Evolutionary conservation across 2,113 vertebrate species (phyloP).

Genomic region (Nettapus auritus): DNA sequence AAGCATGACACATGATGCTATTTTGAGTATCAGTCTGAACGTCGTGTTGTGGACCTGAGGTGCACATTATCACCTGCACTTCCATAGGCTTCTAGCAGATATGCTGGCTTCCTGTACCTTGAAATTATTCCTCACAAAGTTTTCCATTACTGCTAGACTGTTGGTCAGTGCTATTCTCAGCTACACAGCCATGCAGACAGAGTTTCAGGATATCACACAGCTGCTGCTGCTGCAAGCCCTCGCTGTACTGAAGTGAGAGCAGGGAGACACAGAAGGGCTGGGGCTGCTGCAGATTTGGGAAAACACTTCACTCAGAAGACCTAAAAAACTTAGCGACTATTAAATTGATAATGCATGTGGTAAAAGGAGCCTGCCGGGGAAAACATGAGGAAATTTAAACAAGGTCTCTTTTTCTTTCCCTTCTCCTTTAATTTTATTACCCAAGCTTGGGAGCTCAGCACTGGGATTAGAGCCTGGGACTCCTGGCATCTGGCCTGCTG

Average conservation of each 20-base stretch:
- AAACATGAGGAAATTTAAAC: not conserved
- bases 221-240: not conserved
- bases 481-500: constrained; percentile 29
- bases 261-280: accelerated
- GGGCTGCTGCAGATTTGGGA: accelerated
- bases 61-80: not conserved
- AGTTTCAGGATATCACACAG: accelerated
- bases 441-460: not conserved
- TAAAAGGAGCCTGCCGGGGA: not conserved
- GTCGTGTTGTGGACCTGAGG: accelerated
- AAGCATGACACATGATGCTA: accelerated
- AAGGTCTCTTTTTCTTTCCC: not conserved
- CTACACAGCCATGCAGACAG: accelerated
- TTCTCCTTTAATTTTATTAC: not conserved
- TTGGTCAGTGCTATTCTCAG: accelerated
- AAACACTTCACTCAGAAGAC: not conserved
- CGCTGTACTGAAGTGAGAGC: not conserved
- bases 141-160: accelerated
- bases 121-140: not conserved
- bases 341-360: not conserved
- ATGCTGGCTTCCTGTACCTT: accelerated
- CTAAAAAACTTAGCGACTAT: not conserved
- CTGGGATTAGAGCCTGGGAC: constrained; percentile 21
- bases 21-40: not conserved
- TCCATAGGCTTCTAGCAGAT: not conserved